Conservation (phyloP, 2,888 invertebrate species). For the Scelioninae gen. 1 region DNA sequence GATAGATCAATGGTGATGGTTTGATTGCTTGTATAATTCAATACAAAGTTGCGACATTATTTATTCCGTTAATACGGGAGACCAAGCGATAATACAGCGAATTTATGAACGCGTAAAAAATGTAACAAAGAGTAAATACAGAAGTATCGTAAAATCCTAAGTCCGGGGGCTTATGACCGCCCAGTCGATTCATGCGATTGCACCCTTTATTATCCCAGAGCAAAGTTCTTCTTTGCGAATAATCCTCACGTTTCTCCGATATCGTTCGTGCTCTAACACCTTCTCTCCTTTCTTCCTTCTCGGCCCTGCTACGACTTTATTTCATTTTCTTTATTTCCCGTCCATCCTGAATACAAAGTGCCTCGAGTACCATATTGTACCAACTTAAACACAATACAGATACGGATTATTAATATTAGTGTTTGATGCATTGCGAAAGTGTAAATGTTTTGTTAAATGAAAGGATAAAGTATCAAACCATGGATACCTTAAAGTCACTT, state of each 20-base stretch:
- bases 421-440: slow-evolving; percentile 43
- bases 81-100: slow-evolving; percentile 46
- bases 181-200: slow-evolving; percentile 64
- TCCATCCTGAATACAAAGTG: slow-evolving; percentile 54
- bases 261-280: slow-evolving; percentile 64
- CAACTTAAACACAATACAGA: slow-evolving; percentile 47
- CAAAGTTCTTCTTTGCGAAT: slow-evolving; percentile 66
- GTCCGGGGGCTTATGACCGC: slow-evolving; percentile 65
- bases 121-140: slow-evolving; percentile 65
- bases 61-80: slow-evolving; percentile 37
- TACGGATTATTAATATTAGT: slow-evolving; percentile 49
- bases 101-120: slow-evolving; percentile 63
- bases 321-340: slow-evolving; percentile 62
- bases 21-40: slow-evolving; percentile 18
- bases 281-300: slow-evolving; percentile 34
- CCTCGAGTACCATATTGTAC: slow-evolving; percentile 33
- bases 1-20: not conserved
- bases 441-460: too few species aligned
- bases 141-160: slow-evolving; percentile 68
- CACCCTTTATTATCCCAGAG: slow-evolving; percentile 66
- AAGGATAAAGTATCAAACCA: too few species aligned
- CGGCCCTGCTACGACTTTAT: slow-evolving; percentile 38
- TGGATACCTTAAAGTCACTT: too few species aligned
- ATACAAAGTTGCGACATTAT: slow-evolving; percentile 27
- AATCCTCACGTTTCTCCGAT: slow-evolving; percentile 69